Evolutionary conservation across 1,140 invertebrate species (phyloP).

Genomic region (Magallana gigas): DNA sequence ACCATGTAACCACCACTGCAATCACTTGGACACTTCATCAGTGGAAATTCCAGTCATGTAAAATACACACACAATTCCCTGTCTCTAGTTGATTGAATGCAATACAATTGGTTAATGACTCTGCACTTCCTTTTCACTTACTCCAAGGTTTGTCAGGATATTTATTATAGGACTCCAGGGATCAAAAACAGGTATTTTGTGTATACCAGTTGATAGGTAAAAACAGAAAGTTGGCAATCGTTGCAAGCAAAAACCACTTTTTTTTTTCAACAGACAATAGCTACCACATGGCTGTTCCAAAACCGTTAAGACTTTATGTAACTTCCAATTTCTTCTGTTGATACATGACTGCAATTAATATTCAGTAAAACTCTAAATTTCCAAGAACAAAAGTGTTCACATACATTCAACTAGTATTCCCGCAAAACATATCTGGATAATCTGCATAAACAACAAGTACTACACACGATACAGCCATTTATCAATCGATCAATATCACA

Average conservation of each 20-base stretch:
- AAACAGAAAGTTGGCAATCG: constrained; percentile 22
- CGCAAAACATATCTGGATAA: constrained; percentile 10
- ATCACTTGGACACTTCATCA: constrained; percentile 60
- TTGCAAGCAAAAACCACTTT: constrained; percentile 5
- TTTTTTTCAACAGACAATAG: constrained; percentile 27
- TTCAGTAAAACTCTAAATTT: constrained; percentile 27
- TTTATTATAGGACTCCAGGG: constrained; percentile 13
- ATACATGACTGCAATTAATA: constrained; percentile 34
- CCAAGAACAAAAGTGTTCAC: not conserved
- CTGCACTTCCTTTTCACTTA: not conserved
- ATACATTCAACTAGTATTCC: constrained; percentile 2
- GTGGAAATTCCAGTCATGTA: constrained; percentile 34
- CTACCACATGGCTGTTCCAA: constrained; percentile 26
- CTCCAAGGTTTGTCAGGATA: constrained; percentile 18
- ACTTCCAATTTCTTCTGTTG: constrained; percentile 31
- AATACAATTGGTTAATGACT: constrained; percentile 8
- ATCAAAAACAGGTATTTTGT: constrained; percentile 25
- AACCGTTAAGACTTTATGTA: constrained; percentile 23
- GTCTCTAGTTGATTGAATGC: not conserved
- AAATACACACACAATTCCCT: constrained; percentile 11
- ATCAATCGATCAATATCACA: constrained; percentile 30
- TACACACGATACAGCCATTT: not conserved
- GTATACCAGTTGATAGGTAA: constrained; percentile 7
- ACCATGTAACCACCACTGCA: constrained; percentile 45
- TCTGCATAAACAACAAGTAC: constrained; percentile 14